These are phyloP conservation scores for Phylloscopus trochilus DNA, from an alignment of 2,113 vertebrate genomes.

Conservation along the genomic window DNA sequence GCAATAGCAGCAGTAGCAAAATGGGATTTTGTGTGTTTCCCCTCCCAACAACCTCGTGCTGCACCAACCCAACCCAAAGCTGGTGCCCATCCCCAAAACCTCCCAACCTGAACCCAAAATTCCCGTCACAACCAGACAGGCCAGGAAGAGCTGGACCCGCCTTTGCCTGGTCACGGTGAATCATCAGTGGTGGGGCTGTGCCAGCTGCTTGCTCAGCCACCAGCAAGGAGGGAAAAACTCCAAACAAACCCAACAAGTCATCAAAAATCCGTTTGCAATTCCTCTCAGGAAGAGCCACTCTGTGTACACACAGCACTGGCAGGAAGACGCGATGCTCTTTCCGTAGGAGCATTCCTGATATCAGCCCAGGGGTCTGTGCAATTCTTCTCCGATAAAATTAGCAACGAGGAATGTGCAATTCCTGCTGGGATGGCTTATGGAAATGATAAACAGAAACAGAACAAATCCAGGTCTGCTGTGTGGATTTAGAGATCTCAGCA, in stretches of 20 bases:
- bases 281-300: not conserved
- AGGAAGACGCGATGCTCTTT: not conserved
- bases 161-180: not conserved
- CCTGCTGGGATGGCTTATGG: not conserved
- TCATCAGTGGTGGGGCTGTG: not conserved
- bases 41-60: not conserved
- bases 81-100: not conserved
- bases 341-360: not conserved
- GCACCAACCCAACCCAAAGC: not conserved
- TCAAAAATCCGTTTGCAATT: not conserved
- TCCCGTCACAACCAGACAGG: not conserved
- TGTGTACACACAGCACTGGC: rapidly evolving
- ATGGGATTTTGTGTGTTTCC: not conserved
- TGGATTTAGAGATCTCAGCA: not conserved
- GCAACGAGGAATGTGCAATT: not conserved
- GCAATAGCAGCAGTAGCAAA: not conserved
- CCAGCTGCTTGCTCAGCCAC: not conserved
- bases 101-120: not conserved
- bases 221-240: not conserved
- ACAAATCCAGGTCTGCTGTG: not conserved
- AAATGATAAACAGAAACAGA: not conserved
- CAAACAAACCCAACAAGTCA: not conserved
- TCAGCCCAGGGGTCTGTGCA: not conserved
- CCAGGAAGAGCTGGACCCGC: not conserved
- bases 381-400: not conserved